Conservation (phyloP, 2,797 vertebrate species). For the Epinephelus coioides region DNA sequence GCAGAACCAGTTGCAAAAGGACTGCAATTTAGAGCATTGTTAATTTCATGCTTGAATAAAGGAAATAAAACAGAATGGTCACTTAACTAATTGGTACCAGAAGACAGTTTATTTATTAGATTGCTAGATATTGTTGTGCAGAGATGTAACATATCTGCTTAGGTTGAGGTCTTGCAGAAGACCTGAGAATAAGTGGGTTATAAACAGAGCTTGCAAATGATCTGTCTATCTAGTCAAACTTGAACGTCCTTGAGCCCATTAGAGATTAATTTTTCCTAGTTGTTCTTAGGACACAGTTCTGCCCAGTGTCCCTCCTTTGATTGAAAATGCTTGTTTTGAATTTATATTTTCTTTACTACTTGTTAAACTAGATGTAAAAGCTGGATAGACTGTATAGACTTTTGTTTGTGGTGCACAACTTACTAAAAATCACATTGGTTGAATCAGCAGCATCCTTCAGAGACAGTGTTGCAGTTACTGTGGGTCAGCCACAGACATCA, state of each 20-base stretch:
- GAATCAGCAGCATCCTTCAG: background rate
- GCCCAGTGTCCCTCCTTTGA: background rate
- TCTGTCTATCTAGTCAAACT: slow-evolving; percentile 5
- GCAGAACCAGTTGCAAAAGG: background rate
- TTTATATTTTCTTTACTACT: background rate
- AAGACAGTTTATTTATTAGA: background rate
- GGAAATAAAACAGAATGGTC: slow-evolving; percentile 4
- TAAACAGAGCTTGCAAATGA: background rate
- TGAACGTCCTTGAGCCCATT: background rate
- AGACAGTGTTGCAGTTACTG: background rate
- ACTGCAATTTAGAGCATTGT: slow-evolving; percentile 3
- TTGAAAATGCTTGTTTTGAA: background rate
- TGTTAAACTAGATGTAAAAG: background rate
- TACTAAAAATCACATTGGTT: background rate
- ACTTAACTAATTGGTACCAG: background rate
- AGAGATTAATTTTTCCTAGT: background rate
- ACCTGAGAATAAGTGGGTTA: background rate
- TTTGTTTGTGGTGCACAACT: slow-evolving; percentile 10
- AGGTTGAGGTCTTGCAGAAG: background rate
- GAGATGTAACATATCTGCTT: background rate
- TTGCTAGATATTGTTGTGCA: background rate
- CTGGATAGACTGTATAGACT: background rate
- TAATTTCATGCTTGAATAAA: slow-evolving; percentile 8
- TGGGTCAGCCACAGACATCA: background rate
- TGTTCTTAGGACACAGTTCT: background rate